Base-by-base conservation (phyloP, 1,140 invertebrate species). In the Oncopeltus fasciatus region DNA sequence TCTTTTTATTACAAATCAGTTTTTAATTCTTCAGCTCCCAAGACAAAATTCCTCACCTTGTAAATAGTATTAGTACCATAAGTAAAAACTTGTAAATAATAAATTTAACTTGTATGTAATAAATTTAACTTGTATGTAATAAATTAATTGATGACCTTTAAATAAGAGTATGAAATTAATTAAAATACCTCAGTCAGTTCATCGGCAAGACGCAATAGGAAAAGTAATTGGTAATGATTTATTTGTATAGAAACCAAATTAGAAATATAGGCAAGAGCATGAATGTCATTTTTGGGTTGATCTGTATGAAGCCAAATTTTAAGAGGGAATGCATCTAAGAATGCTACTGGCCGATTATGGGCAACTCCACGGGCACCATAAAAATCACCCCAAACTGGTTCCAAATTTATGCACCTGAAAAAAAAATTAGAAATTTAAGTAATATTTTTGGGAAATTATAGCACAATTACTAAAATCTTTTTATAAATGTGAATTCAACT, bases 321-420 rank as follows among this genome's bases (percentile, higher is more conserved):
- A 12, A 95, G 71, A 0, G 92, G 92, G 67, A 95, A 85, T 1
- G 92, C 88, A 72, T 96, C 92, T 8, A 96, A 74, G 72, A 96
- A 88, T 1, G 92, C 88, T 33, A 91, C 83, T 0, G 90, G 83
- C 67, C 85, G 81, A 68, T 80, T 82, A 38, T 78, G 77, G 24
- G 80, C 82, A 20, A 86, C 81, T 1, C 87, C 85, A 43, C 83
- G 74, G n/a, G 86, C 85, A 1, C 87, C 87, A 63, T 83, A 80
- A 73, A 95, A 95, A 73, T 97, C 92, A 4, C 87, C 84, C 91
- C 92, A 96, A 33, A 95, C 79, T 0, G 93, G 92, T 72, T 96
- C 92, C 20, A 91, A 75, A 68, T 82, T 81, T 16, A 90, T 80
- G 71, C 87, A 91, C 69, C 69, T 70, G 31, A 38, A 38, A 38